Evolutionary conservation across 2,888 invertebrate genomes (phyloP).

Genomic region (Heliconius erato): DNA sequence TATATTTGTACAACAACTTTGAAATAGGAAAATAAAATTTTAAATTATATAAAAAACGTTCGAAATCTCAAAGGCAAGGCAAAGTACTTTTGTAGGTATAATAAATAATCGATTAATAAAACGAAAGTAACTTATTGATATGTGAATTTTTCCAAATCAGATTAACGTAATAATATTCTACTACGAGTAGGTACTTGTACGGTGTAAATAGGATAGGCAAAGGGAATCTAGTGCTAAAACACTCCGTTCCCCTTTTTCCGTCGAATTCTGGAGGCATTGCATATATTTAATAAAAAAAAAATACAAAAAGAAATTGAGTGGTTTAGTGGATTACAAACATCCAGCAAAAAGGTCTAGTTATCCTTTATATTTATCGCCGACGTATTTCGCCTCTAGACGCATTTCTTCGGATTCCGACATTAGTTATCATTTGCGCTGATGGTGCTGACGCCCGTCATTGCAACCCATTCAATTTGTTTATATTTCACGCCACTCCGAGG

Average conservation of each 20-base stretch:
- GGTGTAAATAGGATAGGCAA: no score
- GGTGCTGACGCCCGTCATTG: conserved; percentile 77
- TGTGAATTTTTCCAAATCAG: not conserved
- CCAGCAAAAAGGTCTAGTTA: not conserved
- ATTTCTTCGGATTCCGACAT: conserved; percentile 62
- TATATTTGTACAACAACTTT: not conserved
- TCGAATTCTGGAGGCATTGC: no score
- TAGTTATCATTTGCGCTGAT: conserved; percentile 81
- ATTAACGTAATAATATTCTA: not conserved
- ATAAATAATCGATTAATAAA: no score
- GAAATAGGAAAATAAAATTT: not conserved
- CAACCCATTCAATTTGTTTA: conserved; percentile 84
- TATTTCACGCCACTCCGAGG: conserved; percentile 83
- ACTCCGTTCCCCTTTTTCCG: no score
- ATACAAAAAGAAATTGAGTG: not conserved
- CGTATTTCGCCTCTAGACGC: conserved; percentile 45
- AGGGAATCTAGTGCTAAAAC: no score
- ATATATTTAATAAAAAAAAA: not conserved
- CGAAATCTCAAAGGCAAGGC: no score
- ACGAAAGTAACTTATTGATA: no score
- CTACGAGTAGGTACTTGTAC: not conserved
- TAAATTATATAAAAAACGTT: no score
- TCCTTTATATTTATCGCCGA: conserved; percentile 19
- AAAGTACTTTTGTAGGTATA: no score
- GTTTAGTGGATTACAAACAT: not conserved